These are phyloP conservation scores for Sialia sialis DNA, from an alignment of 2,113 vertebrate genomes.

Conservation along the genomic window DNA sequence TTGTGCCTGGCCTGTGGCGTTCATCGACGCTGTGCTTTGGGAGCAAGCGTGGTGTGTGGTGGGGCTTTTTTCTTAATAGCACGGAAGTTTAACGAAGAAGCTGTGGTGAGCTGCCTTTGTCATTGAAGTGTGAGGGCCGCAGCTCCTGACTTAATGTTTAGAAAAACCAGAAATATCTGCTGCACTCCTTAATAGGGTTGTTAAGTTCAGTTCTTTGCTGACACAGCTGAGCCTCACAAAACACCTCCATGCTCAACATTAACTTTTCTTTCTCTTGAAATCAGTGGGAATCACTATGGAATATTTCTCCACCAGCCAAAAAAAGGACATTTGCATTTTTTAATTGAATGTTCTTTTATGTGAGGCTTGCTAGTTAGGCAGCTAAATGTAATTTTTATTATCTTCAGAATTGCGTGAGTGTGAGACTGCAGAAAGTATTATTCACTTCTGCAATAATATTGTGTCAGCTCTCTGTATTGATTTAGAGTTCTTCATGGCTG, in stretches of 20 bases:
- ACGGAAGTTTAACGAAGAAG: not conserved
- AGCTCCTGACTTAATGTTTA: not conserved
- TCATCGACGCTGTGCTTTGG: conserved; percentile 10
- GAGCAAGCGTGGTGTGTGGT: not conserved
- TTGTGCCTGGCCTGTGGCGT: not conserved
- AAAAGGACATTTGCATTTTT: conserved; percentile 53
- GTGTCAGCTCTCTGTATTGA: not conserved
- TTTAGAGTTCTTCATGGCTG: not conserved
- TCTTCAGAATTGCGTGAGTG: conserved; percentile 17
- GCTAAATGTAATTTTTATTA: conserved; percentile 56
- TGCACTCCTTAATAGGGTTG: conserved; percentile 6
- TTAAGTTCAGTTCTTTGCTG: conserved; percentile 22
- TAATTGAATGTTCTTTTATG: conserved; percentile 50
- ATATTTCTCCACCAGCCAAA: conserved; percentile 41
- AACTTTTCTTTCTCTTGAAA: conserved; percentile 47
- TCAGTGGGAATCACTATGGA: conserved; percentile 20
- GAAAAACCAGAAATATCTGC: conserved; percentile 4
- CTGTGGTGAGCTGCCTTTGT: not conserved
- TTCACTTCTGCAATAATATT: conserved; percentile 14
- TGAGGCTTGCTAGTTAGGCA: conserved; percentile 20
- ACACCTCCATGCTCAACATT: not conserved
- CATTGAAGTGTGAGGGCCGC: not conserved
- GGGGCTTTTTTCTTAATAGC: not conserved
- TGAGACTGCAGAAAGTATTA: conserved; percentile 9
- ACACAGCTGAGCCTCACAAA: conserved; percentile 24